Evolutionary conservation across 1,140 invertebrate species (phyloP).

Genomic region (Magallana gigas): DNA sequence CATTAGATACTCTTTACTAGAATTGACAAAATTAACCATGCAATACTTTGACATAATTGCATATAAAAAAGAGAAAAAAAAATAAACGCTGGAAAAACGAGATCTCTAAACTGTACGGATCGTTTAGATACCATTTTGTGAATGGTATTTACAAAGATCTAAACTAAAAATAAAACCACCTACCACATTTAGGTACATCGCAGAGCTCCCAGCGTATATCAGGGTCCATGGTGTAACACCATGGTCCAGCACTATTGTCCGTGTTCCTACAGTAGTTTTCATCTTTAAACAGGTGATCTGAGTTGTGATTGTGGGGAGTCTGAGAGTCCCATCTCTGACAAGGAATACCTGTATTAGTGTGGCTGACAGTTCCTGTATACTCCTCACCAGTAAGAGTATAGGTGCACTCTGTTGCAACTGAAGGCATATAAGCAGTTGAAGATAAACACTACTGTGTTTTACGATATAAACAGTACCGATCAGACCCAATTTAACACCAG

Average conservation of each 20-base stretch:
- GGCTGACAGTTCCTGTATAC: neutral
- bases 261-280: slow-evolving; percentile 94
- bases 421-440: too few relatives aligned
- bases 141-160: too few relatives aligned
- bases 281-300: neutral
- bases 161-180: neutral
- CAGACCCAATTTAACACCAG: too few relatives aligned
- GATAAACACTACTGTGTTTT: too few relatives aligned
- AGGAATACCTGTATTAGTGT: neutral
- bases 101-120: too few relatives aligned
- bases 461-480: too few relatives aligned
- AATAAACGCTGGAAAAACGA: too few relatives aligned
- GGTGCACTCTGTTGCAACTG: neutral
- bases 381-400: neutral
- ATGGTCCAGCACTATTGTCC: slow-evolving; percentile 92
- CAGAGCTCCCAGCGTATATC: slow-evolving; percentile 93
- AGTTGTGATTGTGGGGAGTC: slow-evolving; percentile 19
- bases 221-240: slow-evolving; percentile 95
- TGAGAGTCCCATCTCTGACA: slow-evolving; percentile 53
- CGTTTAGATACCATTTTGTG: too few relatives aligned
- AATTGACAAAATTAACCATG: too few relatives aligned
- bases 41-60: too few relatives aligned
- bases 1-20: too few relatives aligned
- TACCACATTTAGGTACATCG: slow-evolving; percentile 78
- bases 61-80: too few relatives aligned